Evolutionary conservation across 2,113 vertebrate species (phyloP), one percentile per base, ranked within the genome.

Genomic region (Silurus meridionalis): DNA sequence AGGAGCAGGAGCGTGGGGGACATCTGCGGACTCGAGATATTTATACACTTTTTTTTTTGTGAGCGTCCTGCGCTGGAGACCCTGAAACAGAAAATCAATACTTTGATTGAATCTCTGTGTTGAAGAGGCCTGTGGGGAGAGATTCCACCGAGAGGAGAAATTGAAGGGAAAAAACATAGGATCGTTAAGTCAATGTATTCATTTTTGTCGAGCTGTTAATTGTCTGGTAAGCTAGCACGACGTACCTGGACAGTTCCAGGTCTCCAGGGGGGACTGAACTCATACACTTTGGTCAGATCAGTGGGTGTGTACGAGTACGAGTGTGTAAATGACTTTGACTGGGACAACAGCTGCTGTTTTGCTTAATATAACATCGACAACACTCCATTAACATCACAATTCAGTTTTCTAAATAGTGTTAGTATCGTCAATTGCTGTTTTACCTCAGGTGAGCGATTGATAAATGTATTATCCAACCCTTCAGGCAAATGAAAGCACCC

Each of bases 31-130:
- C 80, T 84, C 25, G 57, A 82, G 87, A 90, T 87, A 85, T 81
- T 85, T 79, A 58, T 66, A 75, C 46, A 71, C 75, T 82, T 67
- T 61, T 8, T 72, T 46, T 55, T 72, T 82, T 63, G 82, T 53
- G 57, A 64, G 80, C 67, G 37, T 82, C 64, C 82, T 82, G 60
- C 67, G 50, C 57, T 58, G 53, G 85, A 85, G 83, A 83, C 46
- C 71, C 66, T 58, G 50, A 66, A 86, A 90, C 90, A 90, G 90
- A 83, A 91, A 91, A 88, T 90, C 88, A 82, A 89, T 91, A 80
- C 8, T 83, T 85, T 89, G 88, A 91, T 90, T 87, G 89, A 88
- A 86, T 83, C 64, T 66, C 84, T 83, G 17, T 80, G 83, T 88
- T 84, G 52, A 82, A 80, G 69, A 21, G 77, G 23, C 77, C 69